A percentile compares a stretch with the other conserved stretches of the same genome.
These are phyloP conservation scores for Champsocephalus gunnari DNA, from an alignment of 2,797 vertebrate species.

Conservation along the genomic window DNA sequence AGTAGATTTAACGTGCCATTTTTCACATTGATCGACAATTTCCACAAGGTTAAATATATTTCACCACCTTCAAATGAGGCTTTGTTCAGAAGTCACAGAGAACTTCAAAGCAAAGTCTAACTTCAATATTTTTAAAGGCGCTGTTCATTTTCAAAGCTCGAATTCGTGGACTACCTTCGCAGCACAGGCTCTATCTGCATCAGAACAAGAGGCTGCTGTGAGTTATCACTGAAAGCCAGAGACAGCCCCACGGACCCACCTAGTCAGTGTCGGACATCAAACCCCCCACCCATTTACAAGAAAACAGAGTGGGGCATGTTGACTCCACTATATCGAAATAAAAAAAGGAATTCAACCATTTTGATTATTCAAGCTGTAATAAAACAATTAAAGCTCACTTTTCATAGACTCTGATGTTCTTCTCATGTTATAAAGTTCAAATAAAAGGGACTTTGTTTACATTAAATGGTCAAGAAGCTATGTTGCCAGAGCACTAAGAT, in stretches of 20 bases:
- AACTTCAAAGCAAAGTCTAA: not conserved
- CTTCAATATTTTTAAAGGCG: not conserved
- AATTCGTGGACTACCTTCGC: not conserved
- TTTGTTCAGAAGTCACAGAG: not conserved
- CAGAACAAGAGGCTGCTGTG: slow-evolving; percentile 53
- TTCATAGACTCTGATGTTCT: no score
- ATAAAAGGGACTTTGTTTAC: no score
- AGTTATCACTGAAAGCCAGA: slow-evolving; percentile 82
- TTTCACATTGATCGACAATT: not conserved
- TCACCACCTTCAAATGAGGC: not conserved
- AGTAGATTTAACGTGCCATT: not conserved
- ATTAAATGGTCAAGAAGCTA: no score
- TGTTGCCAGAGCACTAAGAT: no score
- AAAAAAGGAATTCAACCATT: no score
- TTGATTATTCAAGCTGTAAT: no score
- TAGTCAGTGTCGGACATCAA: slow-evolving; percentile 33
- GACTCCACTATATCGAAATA: no score
- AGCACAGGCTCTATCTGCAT: slow-evolving; percentile 72
- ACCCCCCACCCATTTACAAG: not conserved
- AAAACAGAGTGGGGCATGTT: not conserved
- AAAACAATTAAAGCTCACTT: no score
- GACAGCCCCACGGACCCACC: slow-evolving; percentile 70
- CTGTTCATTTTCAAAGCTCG: not conserved
- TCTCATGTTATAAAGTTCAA: no score
- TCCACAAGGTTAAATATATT: no score